Evolutionary conservation across 2,888 invertebrate species (phyloP).

Genomic region (Dynastes hyllus): DNA sequence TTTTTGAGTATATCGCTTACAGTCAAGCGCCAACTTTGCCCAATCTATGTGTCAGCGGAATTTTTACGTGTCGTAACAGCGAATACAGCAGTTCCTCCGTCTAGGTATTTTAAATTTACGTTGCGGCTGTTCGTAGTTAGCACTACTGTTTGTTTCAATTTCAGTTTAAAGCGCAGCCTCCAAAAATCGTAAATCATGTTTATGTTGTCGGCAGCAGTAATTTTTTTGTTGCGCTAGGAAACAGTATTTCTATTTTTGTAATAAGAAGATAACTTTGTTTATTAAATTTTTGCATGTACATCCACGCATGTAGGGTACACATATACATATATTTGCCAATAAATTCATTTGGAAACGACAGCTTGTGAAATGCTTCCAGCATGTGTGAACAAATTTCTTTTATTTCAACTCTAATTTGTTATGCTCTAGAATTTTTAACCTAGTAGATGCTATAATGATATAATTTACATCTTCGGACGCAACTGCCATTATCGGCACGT

Average conservation of each 20-base stretch:
- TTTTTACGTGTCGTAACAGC: conserved; percentile 11
- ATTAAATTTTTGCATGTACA: not conserved
- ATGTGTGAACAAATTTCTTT: too few species aligned
- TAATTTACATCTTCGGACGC: too few species aligned
- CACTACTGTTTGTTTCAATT: conserved; percentile 35
- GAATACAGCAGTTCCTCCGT: conserved; percentile 24
- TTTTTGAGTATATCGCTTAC: conserved; percentile 20
- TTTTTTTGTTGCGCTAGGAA: not conserved
- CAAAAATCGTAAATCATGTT: conserved; percentile 38
- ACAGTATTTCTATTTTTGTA: not conserved
- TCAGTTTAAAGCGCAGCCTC: conserved; percentile 18
- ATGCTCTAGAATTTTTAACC: too few species aligned
- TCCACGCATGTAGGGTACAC: not conserved
- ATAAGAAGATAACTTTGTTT: not conserved
- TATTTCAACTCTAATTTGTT: too few species aligned
- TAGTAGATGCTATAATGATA: too few species aligned
- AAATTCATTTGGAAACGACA: too few species aligned
- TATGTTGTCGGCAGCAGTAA: not conserved
- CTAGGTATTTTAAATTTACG: conserved; percentile 8
- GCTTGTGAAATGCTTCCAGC: too few species aligned
- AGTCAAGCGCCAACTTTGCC: conserved; percentile 6
- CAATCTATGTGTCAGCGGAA: conserved; percentile 23
- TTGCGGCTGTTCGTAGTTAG: conserved; percentile 24
- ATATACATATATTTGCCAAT: too few species aligned
- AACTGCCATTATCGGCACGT: too few species aligned